Evolutionary conservation across 2,113 vertebrate genomes (phyloP).

Genomic region (Phalacrocorax carbo): DNA sequence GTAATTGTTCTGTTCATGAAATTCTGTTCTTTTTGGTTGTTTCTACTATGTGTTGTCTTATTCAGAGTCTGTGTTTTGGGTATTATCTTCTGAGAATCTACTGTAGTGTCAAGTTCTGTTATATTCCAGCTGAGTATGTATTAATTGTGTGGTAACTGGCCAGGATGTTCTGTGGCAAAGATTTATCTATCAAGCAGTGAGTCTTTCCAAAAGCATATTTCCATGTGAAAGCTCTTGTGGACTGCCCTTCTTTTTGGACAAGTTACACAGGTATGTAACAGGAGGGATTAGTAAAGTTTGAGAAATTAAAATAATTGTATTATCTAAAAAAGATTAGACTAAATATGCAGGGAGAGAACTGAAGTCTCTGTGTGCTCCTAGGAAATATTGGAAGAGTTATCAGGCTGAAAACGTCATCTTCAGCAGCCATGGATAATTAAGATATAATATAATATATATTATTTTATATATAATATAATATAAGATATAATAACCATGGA

Average conservation of each 20-base stretch:
- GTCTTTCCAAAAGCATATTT: not conserved
- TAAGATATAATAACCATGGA: too few relatives aligned
- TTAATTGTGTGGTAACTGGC: not conserved
- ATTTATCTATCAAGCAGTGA: not conserved
- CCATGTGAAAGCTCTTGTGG: not conserved
- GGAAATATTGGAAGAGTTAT: not conserved
- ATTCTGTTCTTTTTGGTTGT: not conserved
- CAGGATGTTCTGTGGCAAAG: not conserved
- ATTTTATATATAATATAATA: too few relatives aligned
- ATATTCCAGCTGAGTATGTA: not conserved
- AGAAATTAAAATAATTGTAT: not conserved
- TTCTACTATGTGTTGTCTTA: not conserved
- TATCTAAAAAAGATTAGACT: not conserved
- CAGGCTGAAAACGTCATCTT: not conserved
- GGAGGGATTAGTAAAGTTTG: not conserved
- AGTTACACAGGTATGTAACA: not conserved
- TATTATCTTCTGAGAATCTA: not conserved
- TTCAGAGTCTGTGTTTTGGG: not conserved
- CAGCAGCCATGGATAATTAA: not conserved
- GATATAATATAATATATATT: not conserved
- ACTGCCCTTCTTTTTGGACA: not conserved
- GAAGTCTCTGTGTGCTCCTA: not conserved
- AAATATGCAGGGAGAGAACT: not conserved
- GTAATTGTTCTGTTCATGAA: not conserved
- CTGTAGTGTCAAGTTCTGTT: not conserved